These are phyloP conservation scores for Myopa testacea DNA, from an alignment of 2,888 invertebrate species.

Conservation along the genomic window DNA sequence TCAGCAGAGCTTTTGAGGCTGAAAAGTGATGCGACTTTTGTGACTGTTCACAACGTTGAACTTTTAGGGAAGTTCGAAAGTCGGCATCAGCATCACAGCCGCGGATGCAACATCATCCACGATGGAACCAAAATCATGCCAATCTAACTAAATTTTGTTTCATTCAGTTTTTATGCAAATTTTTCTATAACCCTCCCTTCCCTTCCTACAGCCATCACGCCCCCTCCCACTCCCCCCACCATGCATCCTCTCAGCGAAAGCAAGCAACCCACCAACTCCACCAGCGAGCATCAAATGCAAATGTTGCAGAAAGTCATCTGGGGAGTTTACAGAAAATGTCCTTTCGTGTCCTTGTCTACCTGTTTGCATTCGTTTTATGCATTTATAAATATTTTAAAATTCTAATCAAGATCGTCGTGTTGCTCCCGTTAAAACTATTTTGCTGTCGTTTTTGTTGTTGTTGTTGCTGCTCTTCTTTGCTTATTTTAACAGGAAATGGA, in stretches of 20 bases:
- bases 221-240: neutral
- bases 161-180: conserved; percentile 63
- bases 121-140: conserved; percentile 43
- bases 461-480: neutral
- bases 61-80: neutral
- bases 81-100: neutral
- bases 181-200: conserved; percentile 43
- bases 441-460: neutral
- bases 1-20: neutral
- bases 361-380: conserved; percentile 52
- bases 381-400: conserved; percentile 66
- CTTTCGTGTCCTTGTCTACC: conserved; percentile 46
- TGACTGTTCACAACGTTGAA: conserved; percentile 56
- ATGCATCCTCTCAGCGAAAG: neutral
- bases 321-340: conserved; percentile 26
- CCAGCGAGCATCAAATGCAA: conserved; percentile 22
- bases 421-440: neutral
- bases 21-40: conserved; percentile 42
- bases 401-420: conserved; percentile 66
- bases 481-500: conserved; percentile 40
- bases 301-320: conserved; percentile 37
- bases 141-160: conserved; percentile 58
- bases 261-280: neutral
- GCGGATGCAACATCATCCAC: neutral
- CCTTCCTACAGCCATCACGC: neutral